Evolutionary conservation across 2,888 invertebrate species (phyloP), one percentile per base, ranked within the genome.

Genomic region (Oligia fasciuncula): DNA sequence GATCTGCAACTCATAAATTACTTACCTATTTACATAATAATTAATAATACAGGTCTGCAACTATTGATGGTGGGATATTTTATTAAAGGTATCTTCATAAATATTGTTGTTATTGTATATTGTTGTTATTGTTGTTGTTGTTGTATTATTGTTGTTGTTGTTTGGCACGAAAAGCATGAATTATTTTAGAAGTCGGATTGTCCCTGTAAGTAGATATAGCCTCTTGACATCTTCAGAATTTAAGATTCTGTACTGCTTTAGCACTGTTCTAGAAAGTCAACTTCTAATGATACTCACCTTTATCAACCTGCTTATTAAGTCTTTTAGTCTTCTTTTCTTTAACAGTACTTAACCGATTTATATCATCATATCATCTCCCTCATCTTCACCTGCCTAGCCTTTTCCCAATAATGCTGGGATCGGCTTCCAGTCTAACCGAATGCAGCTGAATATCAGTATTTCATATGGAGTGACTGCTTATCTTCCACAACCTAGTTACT

Each of bases 21-120:
- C n/a, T n/a, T n/a, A n/a, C n/a, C n/a, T n/a, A n/a, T n/a, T n/a
- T n/a, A n/a, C n/a, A n/a, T n/a, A n/a, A 3, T 57, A 23, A 49
- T 49, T 51, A 23, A 35, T 35, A 35, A 35, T 2, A 23, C 82
- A 80, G 82, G 82, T 62, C 82, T 79, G 14, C 23, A 11, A 4
- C 4, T 62, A 62, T 46, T 81, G 43, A 23, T 66, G 40, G 14
- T 74, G 74, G 60, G 19, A 54, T 35, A n/a, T 43, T 66, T 60
- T 66, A 3, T 14, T n/a, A 35, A 57, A 65, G 73, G 57, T 65
- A 72, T 51, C 4, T 19, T 13, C 49, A 49, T 9, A 62, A 62
- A 43, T 9, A 23, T 23, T 35, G 23, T 29, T 35, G n/a, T n/a
- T n/a, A n/a, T n/a, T n/a, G n/a, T n/a, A n/a, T n/a, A n/a, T n/a